A percentile compares a stretch with the other conserved stretches of the same genome.
These are phyloP conservation scores for Glareola pratincola DNA, from an alignment of 2,113 vertebrate genomes.

Conservation along the genomic window DNA sequence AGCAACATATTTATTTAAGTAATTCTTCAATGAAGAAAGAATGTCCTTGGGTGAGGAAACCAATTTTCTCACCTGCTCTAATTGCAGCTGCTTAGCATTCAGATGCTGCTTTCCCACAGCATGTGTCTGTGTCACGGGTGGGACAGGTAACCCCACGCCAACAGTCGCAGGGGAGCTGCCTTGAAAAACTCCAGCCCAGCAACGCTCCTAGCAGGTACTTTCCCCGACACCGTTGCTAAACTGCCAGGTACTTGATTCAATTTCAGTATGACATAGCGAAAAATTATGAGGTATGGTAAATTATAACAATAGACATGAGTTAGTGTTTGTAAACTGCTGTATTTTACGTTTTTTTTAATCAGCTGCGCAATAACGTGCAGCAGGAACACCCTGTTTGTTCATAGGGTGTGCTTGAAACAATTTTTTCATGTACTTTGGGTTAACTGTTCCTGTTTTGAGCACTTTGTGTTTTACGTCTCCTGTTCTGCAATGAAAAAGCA, in stretches of 20 bases:
- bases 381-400: not conserved
- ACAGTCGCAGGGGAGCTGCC: not conserved
- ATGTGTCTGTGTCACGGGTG: rapidly evolving
- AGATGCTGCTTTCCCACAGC: not conserved
- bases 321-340: not conserved
- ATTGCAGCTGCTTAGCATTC: not conserved
- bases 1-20: not conserved
- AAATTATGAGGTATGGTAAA: not conserved
- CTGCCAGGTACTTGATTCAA: not conserved
- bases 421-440: not conserved
- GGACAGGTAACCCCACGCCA: not conserved
- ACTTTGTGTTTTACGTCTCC: not conserved
- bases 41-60: not conserved
- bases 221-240: not conserved
- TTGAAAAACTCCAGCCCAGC: not conserved
- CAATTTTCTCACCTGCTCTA: not conserved
- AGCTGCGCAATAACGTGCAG: not conserved
- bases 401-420: not conserved
- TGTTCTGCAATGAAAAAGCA: not conserved
- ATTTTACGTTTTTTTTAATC: not conserved
- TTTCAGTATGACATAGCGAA: not conserved
- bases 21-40: not conserved
- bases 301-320: not conserved
- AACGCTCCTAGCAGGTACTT: not conserved
- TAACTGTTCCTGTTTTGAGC: not conserved